Percentiles rank a stretch among this genome's conserved stretches.
Evolutionary conservation across 2,113 vertebrate species (phyloP).

Genomic region (Gymnogyps californianus): DNA sequence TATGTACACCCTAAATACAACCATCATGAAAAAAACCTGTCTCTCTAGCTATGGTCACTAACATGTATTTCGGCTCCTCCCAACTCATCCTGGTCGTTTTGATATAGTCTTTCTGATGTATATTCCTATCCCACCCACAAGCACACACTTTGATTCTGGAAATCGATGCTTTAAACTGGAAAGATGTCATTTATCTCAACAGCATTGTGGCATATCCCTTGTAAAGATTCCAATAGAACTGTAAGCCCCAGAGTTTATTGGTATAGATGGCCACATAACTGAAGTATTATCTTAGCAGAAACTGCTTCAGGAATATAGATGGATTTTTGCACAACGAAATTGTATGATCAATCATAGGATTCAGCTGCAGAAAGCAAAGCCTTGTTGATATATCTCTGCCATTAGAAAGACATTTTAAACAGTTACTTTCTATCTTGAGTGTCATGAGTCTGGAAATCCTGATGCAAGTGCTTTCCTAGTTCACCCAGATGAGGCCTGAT

Average conservation of each 20-base stretch:
- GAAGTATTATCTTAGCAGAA: conserved; percentile 26
- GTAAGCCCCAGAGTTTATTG: not conserved
- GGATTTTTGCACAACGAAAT: not conserved
- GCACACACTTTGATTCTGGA: not conserved
- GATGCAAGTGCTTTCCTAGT: not conserved
- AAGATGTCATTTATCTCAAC: not conserved
- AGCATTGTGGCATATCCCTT: not conserved
- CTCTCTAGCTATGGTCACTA: not conserved
- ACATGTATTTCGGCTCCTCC: not conserved
- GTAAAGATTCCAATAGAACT: not conserved
- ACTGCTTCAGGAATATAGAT: conserved; percentile 10
- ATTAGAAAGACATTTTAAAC: not conserved
- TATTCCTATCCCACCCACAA: not conserved
- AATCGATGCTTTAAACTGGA: not conserved
- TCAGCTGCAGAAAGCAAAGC: not conserved
- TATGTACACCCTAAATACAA: not conserved
- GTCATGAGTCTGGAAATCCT: not conserved
- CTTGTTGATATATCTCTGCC: not conserved
- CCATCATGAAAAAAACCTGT: not conserved
- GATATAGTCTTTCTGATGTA: not conserved
- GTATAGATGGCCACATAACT: conserved; percentile 18
- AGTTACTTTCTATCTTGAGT: not conserved
- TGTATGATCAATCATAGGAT: conserved; percentile 5
- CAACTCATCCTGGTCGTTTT: not conserved
- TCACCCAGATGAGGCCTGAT: not conserved